These are phyloP conservation scores for Ctenopoma kingsleyae DNA, from an alignment of 2,797 vertebrate genomes.

Conservation along the genomic window DNA sequence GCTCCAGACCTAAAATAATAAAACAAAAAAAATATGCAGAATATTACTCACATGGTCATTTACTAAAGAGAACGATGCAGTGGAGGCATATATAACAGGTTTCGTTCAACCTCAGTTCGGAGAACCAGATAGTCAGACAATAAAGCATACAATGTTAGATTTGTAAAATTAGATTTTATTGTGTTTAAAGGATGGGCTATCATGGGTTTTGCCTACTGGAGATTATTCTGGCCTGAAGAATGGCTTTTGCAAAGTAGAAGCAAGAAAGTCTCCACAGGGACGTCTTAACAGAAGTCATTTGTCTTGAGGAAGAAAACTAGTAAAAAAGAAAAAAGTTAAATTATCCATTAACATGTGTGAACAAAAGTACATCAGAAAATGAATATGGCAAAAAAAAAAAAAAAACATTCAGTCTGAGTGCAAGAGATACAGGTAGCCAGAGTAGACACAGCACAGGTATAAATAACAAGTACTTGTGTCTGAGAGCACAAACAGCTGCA, in stretches of 20 bases:
- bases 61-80: neutral
- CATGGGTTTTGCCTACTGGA: neutral
- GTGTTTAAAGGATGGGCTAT: conserved; percentile 5
- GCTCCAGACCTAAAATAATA: neutral
- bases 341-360: conserved; percentile 9
- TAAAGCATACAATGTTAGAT: neutral
- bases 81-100: neutral
- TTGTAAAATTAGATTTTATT: neutral
- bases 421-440: conserved; percentile 40
- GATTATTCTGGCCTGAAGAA: conserved; percentile 7
- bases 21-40: conserved; percentile 18
- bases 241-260: conserved; percentile 1
- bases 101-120: conserved; percentile 2
- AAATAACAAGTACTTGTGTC: conserved; percentile 69
- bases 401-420: conserved; percentile 23
- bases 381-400: conserved; percentile 14
- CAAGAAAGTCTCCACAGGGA: conserved; percentile 2
- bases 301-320: conserved; percentile 7
- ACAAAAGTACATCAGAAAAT: conserved; percentile 19
- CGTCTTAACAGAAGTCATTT: conserved; percentile 7
- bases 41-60: neutral
- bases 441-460: conserved; percentile 53
- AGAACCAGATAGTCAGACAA: conserved; percentile 8
- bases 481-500: conserved; percentile 74
- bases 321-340: conserved; percentile 1